Conservation (phyloP, 2,888 invertebrate species). For the Lasioglossum vierecki region DNA sequence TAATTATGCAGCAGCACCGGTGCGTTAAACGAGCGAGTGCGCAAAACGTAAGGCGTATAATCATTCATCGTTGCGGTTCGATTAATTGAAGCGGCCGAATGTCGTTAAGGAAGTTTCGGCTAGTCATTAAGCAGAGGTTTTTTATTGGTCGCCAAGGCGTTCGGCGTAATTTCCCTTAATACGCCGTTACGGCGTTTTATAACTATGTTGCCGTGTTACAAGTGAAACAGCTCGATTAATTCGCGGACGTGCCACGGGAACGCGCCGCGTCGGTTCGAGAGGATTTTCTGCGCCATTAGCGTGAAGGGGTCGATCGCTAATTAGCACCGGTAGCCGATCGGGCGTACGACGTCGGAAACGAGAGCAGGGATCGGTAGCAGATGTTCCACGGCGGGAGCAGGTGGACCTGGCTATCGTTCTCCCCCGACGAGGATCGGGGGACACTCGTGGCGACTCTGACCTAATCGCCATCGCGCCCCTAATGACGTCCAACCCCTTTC, state of each 20-base stretch:
- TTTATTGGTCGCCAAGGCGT: not conserved
- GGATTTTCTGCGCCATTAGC: conserved; percentile 57
- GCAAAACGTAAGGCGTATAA: conserved; percentile 32
- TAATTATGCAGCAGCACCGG: conserved; percentile 32
- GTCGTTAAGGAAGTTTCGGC: conserved; percentile 26
- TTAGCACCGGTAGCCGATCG: conserved; percentile 53
- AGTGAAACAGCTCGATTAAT: conserved; percentile 55
- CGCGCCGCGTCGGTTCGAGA: not conserved
- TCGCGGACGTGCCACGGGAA: conserved; percentile 41
- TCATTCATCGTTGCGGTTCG: conserved; percentile 51
- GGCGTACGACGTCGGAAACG: conserved; percentile 38
- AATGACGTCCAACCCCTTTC: conserved; percentile 75
- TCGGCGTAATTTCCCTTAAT: conserved; percentile 41
- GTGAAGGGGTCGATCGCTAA: conserved; percentile 61
- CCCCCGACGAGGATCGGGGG: conserved; percentile 36
- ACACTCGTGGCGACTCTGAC: conserved; percentile 57
- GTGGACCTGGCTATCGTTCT: conserved; percentile 78
- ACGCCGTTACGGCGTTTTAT: conserved; percentile 43
- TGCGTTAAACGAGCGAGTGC: conserved; percentile 2
- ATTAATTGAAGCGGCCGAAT: conserved; percentile 49
- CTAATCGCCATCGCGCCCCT: conserved; percentile 81
- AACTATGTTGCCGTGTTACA: conserved; percentile 33
- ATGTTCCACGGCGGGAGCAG: conserved; percentile 72
- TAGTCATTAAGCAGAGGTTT: conserved; percentile 26
- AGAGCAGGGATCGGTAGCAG: conserved; percentile 63